A percentile compares a stretch with the other conserved stretches of the same genome.
Conservation (phyloP, 1,140 invertebrate species). For the Apolygus lucorum region DNA sequence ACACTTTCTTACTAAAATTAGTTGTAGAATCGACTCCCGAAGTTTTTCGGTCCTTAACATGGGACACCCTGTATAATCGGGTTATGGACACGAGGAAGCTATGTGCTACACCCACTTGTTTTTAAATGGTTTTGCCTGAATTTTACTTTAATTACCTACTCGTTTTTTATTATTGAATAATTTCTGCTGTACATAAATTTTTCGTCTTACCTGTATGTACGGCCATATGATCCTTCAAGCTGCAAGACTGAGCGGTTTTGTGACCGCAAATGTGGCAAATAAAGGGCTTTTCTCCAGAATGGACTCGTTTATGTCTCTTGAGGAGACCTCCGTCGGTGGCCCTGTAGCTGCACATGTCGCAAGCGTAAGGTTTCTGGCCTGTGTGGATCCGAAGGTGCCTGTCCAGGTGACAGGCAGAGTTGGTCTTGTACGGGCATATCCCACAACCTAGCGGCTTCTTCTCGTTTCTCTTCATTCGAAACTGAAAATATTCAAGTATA, state of each 20-base stretch:
- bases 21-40: too few relatives aligned
- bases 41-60: too few relatives aligned
- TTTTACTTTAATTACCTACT: too few relatives aligned
- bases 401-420: conserved; percentile 13
- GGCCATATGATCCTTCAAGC: conserved; percentile 11
- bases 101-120: too few relatives aligned
- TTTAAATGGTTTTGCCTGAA: too few relatives aligned
- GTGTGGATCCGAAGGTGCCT: conserved; percentile 43
- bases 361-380: conserved; percentile 45
- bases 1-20: too few relatives aligned
- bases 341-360: conserved; percentile 45
- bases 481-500: too few relatives aligned
- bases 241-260: not conserved
- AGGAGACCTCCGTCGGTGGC: conserved; percentile 11
- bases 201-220: conserved; percentile 11
- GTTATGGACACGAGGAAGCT: too few relatives aligned
- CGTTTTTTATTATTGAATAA: too few relatives aligned
- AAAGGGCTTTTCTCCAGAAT: conserved; percentile 11
- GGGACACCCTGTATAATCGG: too few relatives aligned
- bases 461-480: not conserved
- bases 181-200: too few relatives aligned
- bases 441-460: conserved; percentile 10
- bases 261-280: conserved; percentile 14
- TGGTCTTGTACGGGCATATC: conserved; percentile 9
- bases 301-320: conserved; percentile 9